Conservation (phyloP, 2,888 invertebrate species). For the Epinotia bilunana region DNA sequence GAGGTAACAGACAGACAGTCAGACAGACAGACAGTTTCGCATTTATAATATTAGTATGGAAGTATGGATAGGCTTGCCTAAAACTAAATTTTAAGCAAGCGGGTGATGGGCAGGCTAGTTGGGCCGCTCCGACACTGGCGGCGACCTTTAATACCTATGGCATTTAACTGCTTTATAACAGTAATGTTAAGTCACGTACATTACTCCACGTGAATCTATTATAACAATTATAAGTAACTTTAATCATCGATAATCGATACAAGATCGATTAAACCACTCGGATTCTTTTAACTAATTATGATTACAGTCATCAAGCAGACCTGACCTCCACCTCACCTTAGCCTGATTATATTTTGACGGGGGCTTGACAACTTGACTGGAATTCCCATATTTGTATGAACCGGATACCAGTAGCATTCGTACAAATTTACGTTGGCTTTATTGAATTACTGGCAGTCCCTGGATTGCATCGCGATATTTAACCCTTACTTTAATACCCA, state of each 20-base stretch:
- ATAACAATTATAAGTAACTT: background rate
- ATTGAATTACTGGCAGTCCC: background rate
- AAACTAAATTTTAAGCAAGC: no score
- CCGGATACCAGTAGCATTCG: background rate
- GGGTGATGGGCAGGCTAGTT: no score
- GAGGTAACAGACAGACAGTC: no score
- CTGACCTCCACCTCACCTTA: slow-evolving; percentile 15
- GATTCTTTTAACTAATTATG: slow-evolving; percentile 20
- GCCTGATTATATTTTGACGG: slow-evolving; percentile 14
- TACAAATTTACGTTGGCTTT: background rate
- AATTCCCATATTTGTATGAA: background rate
- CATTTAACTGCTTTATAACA: no score
- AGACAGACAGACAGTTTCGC: no score
- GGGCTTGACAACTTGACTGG: background rate
- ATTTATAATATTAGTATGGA: no score
- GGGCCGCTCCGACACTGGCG: no score
- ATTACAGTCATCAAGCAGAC: background rate
- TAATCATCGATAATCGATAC: slow-evolving; percentile 7
- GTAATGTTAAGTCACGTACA: background rate
- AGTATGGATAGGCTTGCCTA: no score
- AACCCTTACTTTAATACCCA: no score
- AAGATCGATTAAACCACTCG: slow-evolving; percentile 13
- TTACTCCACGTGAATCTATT: background rate
- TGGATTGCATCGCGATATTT: background rate
- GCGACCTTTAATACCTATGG: no score